phyloP scores from a whole-genome alignment of 2,797 vertebrate species.

The Cichlasoma orientale region DNA sequence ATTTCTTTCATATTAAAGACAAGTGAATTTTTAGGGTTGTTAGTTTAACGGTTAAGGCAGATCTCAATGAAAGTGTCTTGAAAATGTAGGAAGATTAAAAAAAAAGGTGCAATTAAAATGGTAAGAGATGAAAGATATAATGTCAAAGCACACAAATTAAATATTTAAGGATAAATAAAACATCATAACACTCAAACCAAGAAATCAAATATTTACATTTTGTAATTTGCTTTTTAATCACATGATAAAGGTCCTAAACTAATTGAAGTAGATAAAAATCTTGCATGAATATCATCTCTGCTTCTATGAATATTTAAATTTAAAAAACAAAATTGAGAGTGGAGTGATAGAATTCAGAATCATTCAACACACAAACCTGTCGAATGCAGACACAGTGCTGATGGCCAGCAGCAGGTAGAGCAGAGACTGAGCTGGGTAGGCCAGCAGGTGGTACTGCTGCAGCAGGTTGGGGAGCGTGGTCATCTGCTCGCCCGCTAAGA shows the following conservation, averaged over 20 bases:
- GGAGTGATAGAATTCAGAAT: not conserved
- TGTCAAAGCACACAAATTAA: fast-evolving
- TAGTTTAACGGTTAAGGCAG: not conserved
- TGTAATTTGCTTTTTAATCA: no score
- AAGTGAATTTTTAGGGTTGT: not conserved
- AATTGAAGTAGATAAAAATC: no score
- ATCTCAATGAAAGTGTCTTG: no score
- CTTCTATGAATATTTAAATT: not conserved
- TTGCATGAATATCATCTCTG: not conserved
- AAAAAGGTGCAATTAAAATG: not conserved
- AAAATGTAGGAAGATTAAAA: not conserved
- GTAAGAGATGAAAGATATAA: not conserved
- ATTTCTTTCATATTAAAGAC: not conserved
- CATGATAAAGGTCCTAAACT: not conserved
- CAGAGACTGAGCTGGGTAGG: slow-evolving; percentile 92
- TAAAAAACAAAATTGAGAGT: not conserved
- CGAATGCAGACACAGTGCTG: slow-evolving; percentile 93
- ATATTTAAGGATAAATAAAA: not conserved
- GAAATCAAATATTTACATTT: no score
- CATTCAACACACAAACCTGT: slow-evolving; percentile 81
- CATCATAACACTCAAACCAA: no score
- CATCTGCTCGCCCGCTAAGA: slow-evolving; percentile 87
- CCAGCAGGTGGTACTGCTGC: slow-evolving; percentile 89
- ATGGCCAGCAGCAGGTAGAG: slow-evolving; percentile 91
- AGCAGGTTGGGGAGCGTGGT: slow-evolving; percentile 86